Base-by-base conservation (phyloP, 64 coral and sea anemone species). In the Stichodactyla helianthus region DNA sequence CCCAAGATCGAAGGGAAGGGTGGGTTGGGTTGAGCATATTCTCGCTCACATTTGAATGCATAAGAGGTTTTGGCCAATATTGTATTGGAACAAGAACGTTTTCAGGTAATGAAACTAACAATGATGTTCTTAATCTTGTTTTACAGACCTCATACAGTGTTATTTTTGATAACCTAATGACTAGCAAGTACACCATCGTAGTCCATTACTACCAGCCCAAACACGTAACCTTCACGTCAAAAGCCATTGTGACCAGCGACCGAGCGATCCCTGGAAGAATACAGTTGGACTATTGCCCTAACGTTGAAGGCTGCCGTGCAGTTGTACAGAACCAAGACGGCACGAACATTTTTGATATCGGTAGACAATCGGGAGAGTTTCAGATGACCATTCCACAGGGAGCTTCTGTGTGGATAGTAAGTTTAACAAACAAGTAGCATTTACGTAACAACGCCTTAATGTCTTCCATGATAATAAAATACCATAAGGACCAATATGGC, bases 151-250 rank as follows among this genome's bases (percentile, higher is more conserved):
- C 57, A 5, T 89, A 83, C 51, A 55, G 77, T 51, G 27, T 91
- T 20, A 57, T 78, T 20, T 70, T 59, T 17, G 53, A 19, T 20
- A 85, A 92, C 17, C 97, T 86, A 0, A 59, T 68, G 10, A 85
- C 89, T 26, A 88, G 97, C 20, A 84, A 91, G 14, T 99, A 99
- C 71, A 86, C 97, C 13, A 79, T 92, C 19, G 88, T 99, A 79
- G 82, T 95, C 58, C 97, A 99, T 54, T 95, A 99, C 77, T 99
- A 99, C 51, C 97, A 99, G 63, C 88, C 97, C 53, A 90, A 88
- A 67, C 93, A 99, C 70, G 67, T 85, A 51, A 87, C 90, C 9
- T 90, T 99, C 84, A 81, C 65, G 13, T 68, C 93, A 25, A 20
- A 59, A 52, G 88, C 83, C 28, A 88, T 90, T 11, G 82, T 99